Conservation (phyloP, 2,888 invertebrate genomes). For the Lepidocyrtinus sp. region DNA sequence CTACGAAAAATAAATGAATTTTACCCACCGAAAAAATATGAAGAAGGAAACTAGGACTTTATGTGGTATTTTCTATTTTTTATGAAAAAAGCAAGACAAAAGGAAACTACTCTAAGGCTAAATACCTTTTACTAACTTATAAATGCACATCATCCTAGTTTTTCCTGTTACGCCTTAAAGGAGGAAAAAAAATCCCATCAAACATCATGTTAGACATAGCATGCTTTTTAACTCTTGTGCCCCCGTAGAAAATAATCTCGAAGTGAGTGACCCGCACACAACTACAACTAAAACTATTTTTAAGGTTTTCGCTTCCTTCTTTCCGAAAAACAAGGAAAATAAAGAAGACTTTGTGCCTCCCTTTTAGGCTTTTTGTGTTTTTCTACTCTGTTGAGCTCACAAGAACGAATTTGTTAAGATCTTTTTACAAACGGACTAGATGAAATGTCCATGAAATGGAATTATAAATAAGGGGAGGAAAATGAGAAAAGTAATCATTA, state of each 20-base stretch:
- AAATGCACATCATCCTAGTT: conserved; percentile 30
- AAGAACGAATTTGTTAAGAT: too few relatives aligned
- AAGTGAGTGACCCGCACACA: background rate
- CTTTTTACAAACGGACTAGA: too few relatives aligned
- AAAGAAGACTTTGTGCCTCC: background rate
- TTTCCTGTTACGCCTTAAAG: conserved; percentile 17
- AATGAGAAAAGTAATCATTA: background rate
- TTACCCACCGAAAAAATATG: too few relatives aligned
- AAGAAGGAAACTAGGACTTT: too few relatives aligned
- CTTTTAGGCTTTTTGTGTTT: background rate
- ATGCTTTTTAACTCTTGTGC: background rate
- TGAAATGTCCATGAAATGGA: background rate
- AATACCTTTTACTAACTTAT: conserved; percentile 46
- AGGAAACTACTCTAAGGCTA: conserved; percentile 17
- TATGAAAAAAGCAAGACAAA: conserved; percentile 13
- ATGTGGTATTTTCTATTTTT: background rate
- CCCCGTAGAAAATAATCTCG: too few relatives aligned
- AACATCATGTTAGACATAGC: conserved; percentile 14
- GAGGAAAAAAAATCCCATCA: conserved; percentile 34
- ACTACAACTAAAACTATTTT: background rate
- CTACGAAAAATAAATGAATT: too few relatives aligned
- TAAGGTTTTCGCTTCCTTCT: background rate
- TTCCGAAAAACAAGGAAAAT: background rate
- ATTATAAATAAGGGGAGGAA: background rate
- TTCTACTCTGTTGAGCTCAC: background rate